Evolutionary conservation across 2,113 vertebrate genomes (phyloP), one percentile per base, ranked within the genome.

Genomic region (Phyllostomus hastatus): DNA sequence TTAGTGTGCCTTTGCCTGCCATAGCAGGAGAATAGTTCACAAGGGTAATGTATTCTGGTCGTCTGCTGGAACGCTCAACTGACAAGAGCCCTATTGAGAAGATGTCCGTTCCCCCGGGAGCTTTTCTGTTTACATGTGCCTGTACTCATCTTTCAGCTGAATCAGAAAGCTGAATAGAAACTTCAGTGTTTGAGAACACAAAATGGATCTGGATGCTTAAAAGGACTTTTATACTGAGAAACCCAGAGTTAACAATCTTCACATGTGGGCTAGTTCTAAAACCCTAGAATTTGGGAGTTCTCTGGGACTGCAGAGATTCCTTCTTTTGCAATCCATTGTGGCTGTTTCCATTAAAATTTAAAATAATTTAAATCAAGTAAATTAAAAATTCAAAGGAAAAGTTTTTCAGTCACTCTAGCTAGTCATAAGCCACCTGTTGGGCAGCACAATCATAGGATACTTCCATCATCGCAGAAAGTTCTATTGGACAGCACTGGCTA

Each of bases 131-230:
- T 88, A 84, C 59, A 41, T 38, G 10, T 48, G 66, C 33, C 66
- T 96, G 91, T 94, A 79, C 78, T 83, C 57, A 89, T 86, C 85
- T 94, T 97, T 87, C 86, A 95, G 20, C 73, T 64, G n/a, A 91
- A 87, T 95, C 81, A 72, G 73, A 95, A 91, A 86, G 41, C 19
- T 70, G 72, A 96, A 95, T 70, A 50, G 22, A 88, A 97, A 96
- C 38, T 72, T 24, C 50, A 95, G 20, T 24, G 64, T 90, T 90
- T 67, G 93, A 88, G 84, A 73, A 94, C 80, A 96, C 48, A 91
- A 10, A 91, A 87, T 31, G 17, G 28, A 35, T 97, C 96, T 72
- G 87, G 67, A 70, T 10, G 1, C 59, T 90, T 64, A 89, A 83
- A 95, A 66, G 66, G 59, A 83, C 73, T 83, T 94, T 86, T 5